A percentile compares a stretch with the other conserved stretches of the same genome.
phyloP scores from a whole-genome alignment of 2,797 vertebrate genomes.

The Hirundo rustica region DNA sequence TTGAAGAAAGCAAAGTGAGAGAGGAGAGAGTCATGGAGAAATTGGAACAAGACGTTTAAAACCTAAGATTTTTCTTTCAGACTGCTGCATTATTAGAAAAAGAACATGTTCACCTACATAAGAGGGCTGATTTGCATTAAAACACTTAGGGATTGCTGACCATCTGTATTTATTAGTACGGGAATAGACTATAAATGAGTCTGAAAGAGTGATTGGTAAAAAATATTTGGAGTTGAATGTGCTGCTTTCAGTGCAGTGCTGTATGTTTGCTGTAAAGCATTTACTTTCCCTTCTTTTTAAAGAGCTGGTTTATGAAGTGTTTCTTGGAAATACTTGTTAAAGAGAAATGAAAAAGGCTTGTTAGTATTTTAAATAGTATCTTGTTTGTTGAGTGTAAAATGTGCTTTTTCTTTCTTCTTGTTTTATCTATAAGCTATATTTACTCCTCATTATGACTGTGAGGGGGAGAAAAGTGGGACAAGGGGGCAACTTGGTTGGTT shows the following conservation, averaged over 20 bases:
- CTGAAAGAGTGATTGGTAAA: not conserved
- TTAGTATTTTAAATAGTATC: not conserved
- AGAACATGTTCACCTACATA: not conserved
- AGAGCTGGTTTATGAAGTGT: conserved; percentile 54
- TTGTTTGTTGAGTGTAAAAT: not conserved
- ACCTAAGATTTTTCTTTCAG: not conserved
- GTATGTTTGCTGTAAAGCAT: not conserved
- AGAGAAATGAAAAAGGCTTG: conserved; percentile 9
- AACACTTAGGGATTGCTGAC: not conserved
- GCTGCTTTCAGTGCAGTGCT: conserved; percentile 1
- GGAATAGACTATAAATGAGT: conserved; percentile 1
- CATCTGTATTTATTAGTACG: conserved; percentile 3
- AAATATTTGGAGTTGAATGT: not conserved
- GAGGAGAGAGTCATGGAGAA: not conserved
- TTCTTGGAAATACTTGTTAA: conserved; percentile 36
- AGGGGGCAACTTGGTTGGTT: not conserved
- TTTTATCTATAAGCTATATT: not conserved
- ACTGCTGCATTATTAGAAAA: not conserved
- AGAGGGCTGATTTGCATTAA: not conserved
- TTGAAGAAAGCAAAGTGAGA: not conserved
- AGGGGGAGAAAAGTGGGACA: not conserved
- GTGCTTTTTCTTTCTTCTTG: not conserved
- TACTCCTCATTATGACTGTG: not conserved
- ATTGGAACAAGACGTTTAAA: not conserved
- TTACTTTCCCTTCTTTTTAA: conserved; percentile 36